Conservation (phyloP, 2,113 vertebrate genomes). For the Rhipidura dahli region DNA sequence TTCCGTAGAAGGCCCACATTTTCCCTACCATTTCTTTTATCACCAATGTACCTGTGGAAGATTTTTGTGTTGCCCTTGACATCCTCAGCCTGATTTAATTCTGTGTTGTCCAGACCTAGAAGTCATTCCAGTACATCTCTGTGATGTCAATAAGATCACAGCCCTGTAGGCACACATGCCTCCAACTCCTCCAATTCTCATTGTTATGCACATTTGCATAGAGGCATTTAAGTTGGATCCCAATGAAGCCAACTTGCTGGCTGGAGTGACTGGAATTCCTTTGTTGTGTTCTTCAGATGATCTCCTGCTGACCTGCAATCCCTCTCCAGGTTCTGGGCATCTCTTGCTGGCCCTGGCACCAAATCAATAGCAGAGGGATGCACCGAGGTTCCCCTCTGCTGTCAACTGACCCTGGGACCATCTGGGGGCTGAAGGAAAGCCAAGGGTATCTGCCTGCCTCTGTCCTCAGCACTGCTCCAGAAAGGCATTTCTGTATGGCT, state of each 20-base stretch:
- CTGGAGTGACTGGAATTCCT: not conserved
- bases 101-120: too few species aligned
- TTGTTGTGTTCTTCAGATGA: not conserved
- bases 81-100: not conserved
- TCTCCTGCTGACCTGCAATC: not conserved
- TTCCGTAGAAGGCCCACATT: not conserved
- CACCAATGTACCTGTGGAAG: not conserved
- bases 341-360: not conserved
- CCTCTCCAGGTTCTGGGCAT: not conserved
- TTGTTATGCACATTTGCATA: not conserved
- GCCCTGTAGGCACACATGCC: too few species aligned
- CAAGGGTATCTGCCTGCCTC: not conserved
- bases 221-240: not conserved
- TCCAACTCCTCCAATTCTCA: not conserved
- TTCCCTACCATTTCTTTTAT: not conserved
- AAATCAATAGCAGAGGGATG: not conserved
- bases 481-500: not conserved
- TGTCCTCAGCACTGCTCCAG: not conserved
- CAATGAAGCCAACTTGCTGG: not conserved
- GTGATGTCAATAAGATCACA: not conserved
- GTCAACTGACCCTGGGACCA: not conserved
- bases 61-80: not conserved
- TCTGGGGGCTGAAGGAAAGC: not conserved
- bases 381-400: fast-evolving
- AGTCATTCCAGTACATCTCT: fast-evolving